Base-by-base conservation (phyloP, 2,113 vertebrate genomes). In the Notarius lentiginosus region DNA sequence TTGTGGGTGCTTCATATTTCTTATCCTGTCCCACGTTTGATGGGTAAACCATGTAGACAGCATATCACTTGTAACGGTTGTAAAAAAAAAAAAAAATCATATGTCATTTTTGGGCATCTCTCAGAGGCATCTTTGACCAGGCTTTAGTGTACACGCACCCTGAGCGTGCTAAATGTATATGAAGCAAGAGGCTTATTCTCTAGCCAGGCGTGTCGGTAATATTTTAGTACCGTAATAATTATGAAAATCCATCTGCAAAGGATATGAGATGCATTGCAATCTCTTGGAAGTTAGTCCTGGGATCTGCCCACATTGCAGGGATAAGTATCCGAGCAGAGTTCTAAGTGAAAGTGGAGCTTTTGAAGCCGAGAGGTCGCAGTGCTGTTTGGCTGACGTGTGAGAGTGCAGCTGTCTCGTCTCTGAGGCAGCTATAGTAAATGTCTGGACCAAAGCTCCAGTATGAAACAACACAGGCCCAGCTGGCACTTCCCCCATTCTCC, bases 391-490 rank as follows among this genome's bases (percentile, higher is more conserved):
- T 88, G 85, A 82, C 72, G 60, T 77, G 56, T 83, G 81, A 79
- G 72, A 66, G 82, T 89, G 89, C 91, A 92, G 91, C 90, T 92
- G 91, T 91, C 86, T 88, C 87, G 47, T 89, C 89, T 91, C 90
- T 88, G 70, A 73, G 55, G 79, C 84, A 73, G 84, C 82, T 89
- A 85, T 88, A 73, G 76, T 87, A 89, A 88, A 56, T 83, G 75
- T 87, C 90, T 90, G 85, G 85, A 84, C 27, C 60, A 11, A 68
- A 18, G 41, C 83, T 47, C 81, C 66, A 24, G 41, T 86, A 60
- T 86, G 84, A 84, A 86, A 77, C 68, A 86, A 79, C 87, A 85
- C 81, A 60, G 75, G 27, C 85, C 87, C 76, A 86, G 79, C 85
- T 81, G 85, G 88, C 75, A 86, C 82, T 75, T 63, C 51, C 75